Evolutionary conservation across 2,888 invertebrate species (phyloP).

Genomic region (Strigamia crassipes): DNA sequence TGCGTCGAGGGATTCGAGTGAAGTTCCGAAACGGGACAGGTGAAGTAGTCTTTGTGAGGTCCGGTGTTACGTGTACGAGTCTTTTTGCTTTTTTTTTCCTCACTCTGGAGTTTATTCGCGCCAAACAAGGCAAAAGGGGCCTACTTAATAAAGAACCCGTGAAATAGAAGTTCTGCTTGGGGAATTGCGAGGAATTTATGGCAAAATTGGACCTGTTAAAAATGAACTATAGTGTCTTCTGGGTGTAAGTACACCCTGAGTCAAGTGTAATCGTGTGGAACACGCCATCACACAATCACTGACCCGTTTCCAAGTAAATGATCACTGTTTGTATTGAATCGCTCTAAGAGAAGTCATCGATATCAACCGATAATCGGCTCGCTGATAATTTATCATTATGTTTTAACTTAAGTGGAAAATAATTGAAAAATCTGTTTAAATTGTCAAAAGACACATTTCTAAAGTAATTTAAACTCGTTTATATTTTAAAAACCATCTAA

Average conservation of each 20-base stretch:
- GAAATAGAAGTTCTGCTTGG: conserved; percentile 29
- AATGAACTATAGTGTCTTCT: conserved; percentile 5
- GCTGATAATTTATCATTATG: neutral
- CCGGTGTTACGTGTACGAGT: neutral
- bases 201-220: conserved; percentile 29
- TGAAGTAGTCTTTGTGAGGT: conserved; percentile 16
- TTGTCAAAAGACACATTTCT: too few relatives aligned
- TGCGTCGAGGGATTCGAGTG: conserved; percentile 3
- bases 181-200: conserved; percentile 19
- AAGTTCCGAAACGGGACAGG: conserved; percentile 15
- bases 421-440: neutral
- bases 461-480: too few relatives aligned
- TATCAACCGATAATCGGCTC: neutral
- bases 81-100: neutral
- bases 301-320: conserved; percentile 17
- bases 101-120: neutral
- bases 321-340: neutral
- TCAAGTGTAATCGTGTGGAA: conserved; percentile 33
- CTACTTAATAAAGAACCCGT: conserved; percentile 9
- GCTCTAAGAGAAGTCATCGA: conserved; percentile 1
- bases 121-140: conserved; percentile 15
- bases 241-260: conserved; percentile 33
- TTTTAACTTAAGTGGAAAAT: neutral
- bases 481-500: too few relatives aligned
- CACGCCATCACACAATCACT: neutral